A percentile compares a stretch with the other conserved stretches of the same genome.
phyloP scores from a whole-genome alignment of 2,113 vertebrate genomes.

The Menura novaehollandiae region DNA sequence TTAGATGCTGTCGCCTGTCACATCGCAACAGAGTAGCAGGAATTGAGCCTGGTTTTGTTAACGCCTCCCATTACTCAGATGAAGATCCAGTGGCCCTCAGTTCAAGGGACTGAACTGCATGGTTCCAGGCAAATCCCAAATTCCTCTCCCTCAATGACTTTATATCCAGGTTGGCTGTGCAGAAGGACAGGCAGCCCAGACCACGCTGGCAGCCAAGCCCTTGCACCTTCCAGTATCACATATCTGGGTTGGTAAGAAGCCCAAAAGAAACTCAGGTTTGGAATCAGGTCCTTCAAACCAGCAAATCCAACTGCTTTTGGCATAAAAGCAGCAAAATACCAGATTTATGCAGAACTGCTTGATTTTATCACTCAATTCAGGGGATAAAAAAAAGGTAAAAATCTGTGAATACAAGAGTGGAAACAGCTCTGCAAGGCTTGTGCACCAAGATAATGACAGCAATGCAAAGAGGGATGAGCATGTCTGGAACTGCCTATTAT shows the following conservation, averaged over 20 bases:
- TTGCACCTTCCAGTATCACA: rapidly evolving
- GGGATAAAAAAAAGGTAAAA: background rate
- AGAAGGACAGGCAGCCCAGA: background rate
- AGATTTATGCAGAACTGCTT: background rate
- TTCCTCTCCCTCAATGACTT: background rate
- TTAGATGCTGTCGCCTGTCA: background rate
- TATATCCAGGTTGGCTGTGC: background rate
- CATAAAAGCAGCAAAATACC: background rate
- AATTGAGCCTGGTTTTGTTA: background rate
- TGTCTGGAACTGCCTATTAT: background rate
- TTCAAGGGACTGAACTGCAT: background rate
- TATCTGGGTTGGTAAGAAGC: rapidly evolving
- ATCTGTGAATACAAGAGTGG: background rate
- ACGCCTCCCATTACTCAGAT: background rate
- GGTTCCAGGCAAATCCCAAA: background rate
- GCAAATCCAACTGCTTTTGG: background rate
- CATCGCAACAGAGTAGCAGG: background rate
- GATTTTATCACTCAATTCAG: background rate
- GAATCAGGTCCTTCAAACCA: background rate
- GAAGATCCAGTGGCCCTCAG: background rate
- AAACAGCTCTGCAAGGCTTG: background rate
- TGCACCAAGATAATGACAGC: background rate
- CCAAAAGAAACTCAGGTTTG: background rate
- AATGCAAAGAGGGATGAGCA: background rate
- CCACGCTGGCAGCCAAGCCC: rapidly evolving